Base-by-base conservation (phyloP, 1,140 invertebrate species). In the Rhopalosiphum padi region DNA sequence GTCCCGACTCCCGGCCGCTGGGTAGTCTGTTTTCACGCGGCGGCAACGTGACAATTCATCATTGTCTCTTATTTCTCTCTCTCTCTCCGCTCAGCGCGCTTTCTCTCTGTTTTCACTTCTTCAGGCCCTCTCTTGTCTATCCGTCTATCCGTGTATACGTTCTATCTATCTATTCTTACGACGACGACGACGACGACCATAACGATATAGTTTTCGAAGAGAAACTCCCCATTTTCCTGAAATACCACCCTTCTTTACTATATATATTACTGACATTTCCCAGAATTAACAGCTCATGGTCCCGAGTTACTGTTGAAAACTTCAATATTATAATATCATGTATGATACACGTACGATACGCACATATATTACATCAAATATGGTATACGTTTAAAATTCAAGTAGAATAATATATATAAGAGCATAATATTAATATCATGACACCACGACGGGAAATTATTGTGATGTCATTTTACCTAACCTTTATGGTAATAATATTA, bases 11-110 rank as follows among this genome's bases (percentile, higher is more conserved):
- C 86, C 86, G 25, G 25, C 48, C 87, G 48, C n/a, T 22, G 90
- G 90, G 23, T 92, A 83, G 91, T 53, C 60, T 77, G 37, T 91
- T 83, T 35, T 25, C 91, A 46, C 46, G 48, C 82, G 35, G 43
- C 30, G 41, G 30, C 30, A 53, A n/a, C 43, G 53, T n/a, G 90
- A 85, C 82, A 37, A 92, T 91, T 91, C 55, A 91, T 92, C 91
- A 92, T 92, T 92, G 91, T 83, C 43, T 92, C 91, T 51, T 23
- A 25, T 37, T 51, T 53, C 23, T 51, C 55, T 30, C 23, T 60
- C 90, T 25, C 41, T 41, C 6, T 37, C 2, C 41, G 41, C 60
- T n/a, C 55, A 8, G 41, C 90, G 25, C 41, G 11, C 6, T 37
- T 22, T 37, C 37, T 85, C 83, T 85, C 37, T 43, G 9, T 85